Base-by-base conservation (phyloP, 37 sponge, comb jelly and placozoan genomes). In the Cliona cf. orientalis region DNA sequence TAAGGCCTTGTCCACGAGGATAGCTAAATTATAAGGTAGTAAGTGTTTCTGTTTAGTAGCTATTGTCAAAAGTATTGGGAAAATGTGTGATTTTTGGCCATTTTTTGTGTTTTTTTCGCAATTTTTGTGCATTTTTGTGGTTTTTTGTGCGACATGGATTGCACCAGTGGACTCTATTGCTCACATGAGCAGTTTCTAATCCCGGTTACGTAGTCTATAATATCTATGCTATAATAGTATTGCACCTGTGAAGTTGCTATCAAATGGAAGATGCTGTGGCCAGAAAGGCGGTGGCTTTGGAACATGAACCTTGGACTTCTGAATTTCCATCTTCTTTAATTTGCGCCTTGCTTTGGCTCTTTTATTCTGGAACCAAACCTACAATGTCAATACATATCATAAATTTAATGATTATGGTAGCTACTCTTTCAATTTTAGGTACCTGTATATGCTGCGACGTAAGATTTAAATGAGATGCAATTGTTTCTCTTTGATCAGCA, bases 281-380 rank as follows among this genome's bases (percentile, higher is more conserved):
- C 92, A 91, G 45, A 87, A 91, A 53, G 92, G 23, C 39, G 92
- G 92, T 74, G 87, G 84, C 29, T 66, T 60, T 0, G 84, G 84
- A n/a, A 56, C 37, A 21, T 53, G 60, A 36, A 31, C 60, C 53
- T 38, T 63, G 1, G 69, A 17, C 5, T 43, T 78, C 26, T 71
- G 58, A 17, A 34, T 25, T 14, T 23, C 44, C 12, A 14, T 35
- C 55, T 58, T 69, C 71, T 72, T 86, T 49, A 80, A 42, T 43
- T 91, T 87, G 33, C 94, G 34, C 22, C 84, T 45, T 21, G 56
- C 32, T 72, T 89, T 93, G 17, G 94, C 94, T 63, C 94, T 69
- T 22, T 75, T 74, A 64, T 93, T 93, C 69, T 93, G 94, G 71
- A 93, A 93, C 94, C 94, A 93, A 28, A 90, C 72, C 94, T 93